Conservation (phyloP, 2,113 vertebrate species). For the Cololabis saira region DNA sequence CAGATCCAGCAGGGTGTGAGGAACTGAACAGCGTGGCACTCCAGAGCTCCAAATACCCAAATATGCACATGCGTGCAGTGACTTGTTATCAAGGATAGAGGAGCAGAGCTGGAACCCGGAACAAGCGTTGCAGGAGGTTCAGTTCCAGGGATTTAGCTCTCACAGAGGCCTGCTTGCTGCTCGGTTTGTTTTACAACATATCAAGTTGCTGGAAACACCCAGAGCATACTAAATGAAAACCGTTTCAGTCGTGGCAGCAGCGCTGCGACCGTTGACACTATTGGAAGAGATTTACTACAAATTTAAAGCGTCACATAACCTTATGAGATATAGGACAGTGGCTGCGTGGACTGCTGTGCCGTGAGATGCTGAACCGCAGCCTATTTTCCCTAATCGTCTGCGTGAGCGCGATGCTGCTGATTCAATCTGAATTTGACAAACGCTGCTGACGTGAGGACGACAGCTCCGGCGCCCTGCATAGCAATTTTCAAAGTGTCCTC, state of each 20-base stretch:
- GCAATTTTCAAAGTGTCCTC: slow-evolving; percentile 70
- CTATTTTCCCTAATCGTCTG: slow-evolving; percentile 57
- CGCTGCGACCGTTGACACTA: slow-evolving; percentile 22
- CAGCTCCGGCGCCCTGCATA: slow-evolving; percentile 58
- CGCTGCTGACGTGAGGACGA: slow-evolving; percentile 67
- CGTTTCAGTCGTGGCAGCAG: slow-evolving; percentile 19
- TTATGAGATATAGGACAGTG: slow-evolving; percentile 37
- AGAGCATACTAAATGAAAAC: slow-evolving; percentile 40
- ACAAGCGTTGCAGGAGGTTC: slow-evolving; percentile 56
- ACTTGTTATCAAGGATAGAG: slow-evolving; percentile 58
- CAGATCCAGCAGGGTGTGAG: slow-evolving; percentile 26
- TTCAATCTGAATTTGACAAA: slow-evolving; percentile 73
- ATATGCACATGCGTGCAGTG: too few species aligned
- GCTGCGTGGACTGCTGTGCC: slow-evolving; percentile 26
- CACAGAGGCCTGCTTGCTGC: slow-evolving; percentile 47
- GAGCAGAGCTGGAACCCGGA: slow-evolving; percentile 32
- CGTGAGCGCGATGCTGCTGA: slow-evolving; percentile 61
- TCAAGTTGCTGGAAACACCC: slow-evolving; percentile 43
- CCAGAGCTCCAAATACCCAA: slow-evolving; percentile 39
- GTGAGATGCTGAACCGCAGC: slow-evolving; percentile 39
- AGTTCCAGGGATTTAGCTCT: slow-evolving; percentile 71
- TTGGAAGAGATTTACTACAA: slow-evolving; percentile 51
- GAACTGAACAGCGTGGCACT: slow-evolving; percentile 46
- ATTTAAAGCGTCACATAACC: slow-evolving; percentile 54
- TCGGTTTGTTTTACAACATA: slow-evolving; percentile 67